A percentile compares a stretch with the other conserved stretches of the same genome.
Conservation (phyloP, 2,797 vertebrate genomes). For the Sebastes steindachneri region DNA sequence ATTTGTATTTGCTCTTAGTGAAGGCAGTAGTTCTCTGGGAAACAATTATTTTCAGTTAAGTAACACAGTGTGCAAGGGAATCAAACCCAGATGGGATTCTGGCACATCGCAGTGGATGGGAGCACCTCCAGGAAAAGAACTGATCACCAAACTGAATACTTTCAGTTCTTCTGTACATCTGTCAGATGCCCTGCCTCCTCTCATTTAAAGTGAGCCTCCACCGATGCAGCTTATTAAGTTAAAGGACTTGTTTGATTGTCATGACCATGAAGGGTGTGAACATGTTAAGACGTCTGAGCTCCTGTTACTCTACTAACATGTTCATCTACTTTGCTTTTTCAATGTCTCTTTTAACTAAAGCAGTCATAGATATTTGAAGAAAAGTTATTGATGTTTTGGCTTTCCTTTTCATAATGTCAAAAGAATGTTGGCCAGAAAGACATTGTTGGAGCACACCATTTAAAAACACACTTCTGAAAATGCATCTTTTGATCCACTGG, state of each 20-base stretch:
- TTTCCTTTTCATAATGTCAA: constrained; percentile 11
- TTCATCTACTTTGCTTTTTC: not conserved
- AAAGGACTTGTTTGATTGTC: constrained; percentile 5
- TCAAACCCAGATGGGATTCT: constrained; percentile 77
- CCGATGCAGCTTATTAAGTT: not conserved
- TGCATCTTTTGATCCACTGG: not conserved
- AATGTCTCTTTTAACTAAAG: not conserved
- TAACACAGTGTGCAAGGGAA: constrained; percentile 61
- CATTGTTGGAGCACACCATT: not conserved
- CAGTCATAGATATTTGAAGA: constrained; percentile 4
- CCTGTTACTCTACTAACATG: not conserved
- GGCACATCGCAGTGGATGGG: constrained; percentile 37
- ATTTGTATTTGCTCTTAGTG: constrained; percentile 31
- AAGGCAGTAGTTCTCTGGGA: constrained; percentile 41
- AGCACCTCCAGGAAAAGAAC: constrained; percentile 53
- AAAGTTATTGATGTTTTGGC: not conserved
- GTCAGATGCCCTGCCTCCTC: constrained; percentile 14
- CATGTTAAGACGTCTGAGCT: not conserved
- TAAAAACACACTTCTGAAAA: constrained; percentile 1
- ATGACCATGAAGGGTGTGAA: not conserved
- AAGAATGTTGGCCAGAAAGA: constrained; percentile 2
- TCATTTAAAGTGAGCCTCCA: not conserved
- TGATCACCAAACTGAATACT: constrained; percentile 36
- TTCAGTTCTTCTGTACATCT: constrained; percentile 19
- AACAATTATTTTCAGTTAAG: constrained; percentile 68